Percentiles rank a stretch among this genome's conserved stretches.
These are phyloP conservation scores for Pristionchus exspectatus DNA, from an alignment of 2,888 invertebrate genomes.

Conservation along the genomic window DNA sequence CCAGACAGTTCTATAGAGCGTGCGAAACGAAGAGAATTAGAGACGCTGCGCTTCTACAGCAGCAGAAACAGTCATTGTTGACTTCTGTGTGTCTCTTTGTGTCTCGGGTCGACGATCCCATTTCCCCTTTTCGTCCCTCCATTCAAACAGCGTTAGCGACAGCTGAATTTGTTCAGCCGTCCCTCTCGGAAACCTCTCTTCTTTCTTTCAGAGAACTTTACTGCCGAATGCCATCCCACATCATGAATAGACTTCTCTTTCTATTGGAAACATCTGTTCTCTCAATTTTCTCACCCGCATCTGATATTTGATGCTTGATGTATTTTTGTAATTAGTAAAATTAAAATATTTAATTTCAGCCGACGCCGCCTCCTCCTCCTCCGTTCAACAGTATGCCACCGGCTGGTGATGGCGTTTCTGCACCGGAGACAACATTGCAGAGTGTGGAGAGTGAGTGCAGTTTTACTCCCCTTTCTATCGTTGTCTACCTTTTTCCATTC, in stretches of 20 bases:
- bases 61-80: not conserved
- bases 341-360: not conserved
- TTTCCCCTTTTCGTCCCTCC: not conserved
- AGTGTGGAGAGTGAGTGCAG: constrained; percentile 37
- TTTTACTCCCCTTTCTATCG: not conserved
- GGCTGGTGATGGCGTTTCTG: not conserved
- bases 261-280: not conserved
- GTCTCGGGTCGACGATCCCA: not conserved
- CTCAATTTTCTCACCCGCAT: not conserved
- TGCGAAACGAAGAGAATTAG: too few relatives aligned
- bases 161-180: not conserved
- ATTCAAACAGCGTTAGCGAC: constrained; percentile 31
- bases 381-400: not conserved
- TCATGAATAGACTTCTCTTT: not conserved
- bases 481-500: too few relatives aligned
- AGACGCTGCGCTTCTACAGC: not conserved
- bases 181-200: not conserved
- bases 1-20: not conserved
- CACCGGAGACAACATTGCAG: constrained; percentile 14
- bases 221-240: not conserved
- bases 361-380: constrained; percentile 15
- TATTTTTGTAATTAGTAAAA: not conserved
- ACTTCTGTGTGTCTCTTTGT: not conserved
- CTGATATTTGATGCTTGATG: not conserved
- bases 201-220: not conserved